phyloP scores from a whole-genome alignment of 37 sponge, comb jelly and placozoan species.

The Dysidea cf. avara region DNA sequence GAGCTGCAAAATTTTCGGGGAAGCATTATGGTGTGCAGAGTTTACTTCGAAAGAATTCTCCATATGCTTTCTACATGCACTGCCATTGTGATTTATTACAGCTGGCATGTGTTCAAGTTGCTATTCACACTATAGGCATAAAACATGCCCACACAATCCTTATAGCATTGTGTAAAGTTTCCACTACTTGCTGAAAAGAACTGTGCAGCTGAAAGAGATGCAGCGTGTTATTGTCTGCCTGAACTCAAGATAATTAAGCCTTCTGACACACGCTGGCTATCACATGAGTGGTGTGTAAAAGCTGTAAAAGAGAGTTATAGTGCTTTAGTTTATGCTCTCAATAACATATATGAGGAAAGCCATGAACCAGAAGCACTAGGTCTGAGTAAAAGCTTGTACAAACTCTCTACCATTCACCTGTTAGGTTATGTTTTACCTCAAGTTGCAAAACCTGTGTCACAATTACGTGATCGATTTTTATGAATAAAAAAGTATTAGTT shows the following conservation, averaged over 20 bases:
- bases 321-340: slow-evolving; percentile 44
- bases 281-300: slow-evolving; percentile 69
- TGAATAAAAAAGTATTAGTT: too few species aligned
- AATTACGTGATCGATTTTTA: too few species aligned
- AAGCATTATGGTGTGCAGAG: too few species aligned
- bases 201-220: slow-evolving; percentile 45
- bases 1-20: too few species aligned
- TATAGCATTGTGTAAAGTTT: slow-evolving; percentile 51
- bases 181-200: slow-evolving; percentile 50
- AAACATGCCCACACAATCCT: slow-evolving; percentile 48
- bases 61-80: too few species aligned
- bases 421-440: slow-evolving; percentile 52
- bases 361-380: slow-evolving; percentile 75
- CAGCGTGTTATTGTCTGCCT: slow-evolving; percentile 50
- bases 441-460: too few species aligned
- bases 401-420: slow-evolving; percentile 42
- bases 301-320: slow-evolving; percentile 59
- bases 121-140: slow-evolving; percentile 43
- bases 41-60: too few species aligned
- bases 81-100: too few species aligned
- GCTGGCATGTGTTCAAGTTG: slow-evolving; percentile 69
- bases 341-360: slow-evolving; percentile 44
- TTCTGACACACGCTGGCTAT: slow-evolving; percentile 65
- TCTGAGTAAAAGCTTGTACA: slow-evolving; percentile 48
- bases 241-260: slow-evolving; percentile 65